A percentile compares a stretch with the other conserved stretches of the same genome.
Conservation (phyloP, 2,113 vertebrate genomes). For the Romanogobio albipinnatus region DNA sequence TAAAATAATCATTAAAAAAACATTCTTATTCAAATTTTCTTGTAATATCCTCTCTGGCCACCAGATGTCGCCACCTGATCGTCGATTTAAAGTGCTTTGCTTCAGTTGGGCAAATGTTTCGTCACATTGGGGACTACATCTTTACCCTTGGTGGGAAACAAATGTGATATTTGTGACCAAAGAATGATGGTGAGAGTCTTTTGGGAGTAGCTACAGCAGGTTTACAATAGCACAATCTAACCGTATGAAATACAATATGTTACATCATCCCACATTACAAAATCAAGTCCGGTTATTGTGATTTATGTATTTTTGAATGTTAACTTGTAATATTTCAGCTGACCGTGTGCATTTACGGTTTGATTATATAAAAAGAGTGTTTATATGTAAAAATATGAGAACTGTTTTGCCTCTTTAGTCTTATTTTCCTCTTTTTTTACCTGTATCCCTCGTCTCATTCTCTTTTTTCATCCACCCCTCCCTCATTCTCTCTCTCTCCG, state of each 20-base stretch:
- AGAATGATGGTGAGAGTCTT: background rate
- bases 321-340: background rate
- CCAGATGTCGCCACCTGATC: constrained; percentile 43
- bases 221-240: constrained; percentile 1
- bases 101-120: background rate
- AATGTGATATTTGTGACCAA: background rate
- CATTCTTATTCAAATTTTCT: too few relatives aligned
- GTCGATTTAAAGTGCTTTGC: background rate
- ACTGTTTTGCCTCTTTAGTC: background rate
- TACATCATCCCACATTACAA: background rate
- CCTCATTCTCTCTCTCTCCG: background rate
- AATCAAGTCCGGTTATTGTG: background rate
- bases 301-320: background rate
- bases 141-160: background rate
- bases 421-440: constrained; percentile 1
- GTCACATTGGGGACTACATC: background rate
- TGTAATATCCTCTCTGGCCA: constrained; percentile 11
- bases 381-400: constrained; percentile 52
- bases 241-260: background rate
- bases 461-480: background rate
- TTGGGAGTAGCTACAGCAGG: background rate
- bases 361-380: constrained; percentile 34
- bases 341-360: background rate
- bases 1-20: too few relatives aligned
- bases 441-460: background rate